phyloP scores from a whole-genome alignment of 2,113 vertebrate species.

The Anas platyrhynchos region DNA sequence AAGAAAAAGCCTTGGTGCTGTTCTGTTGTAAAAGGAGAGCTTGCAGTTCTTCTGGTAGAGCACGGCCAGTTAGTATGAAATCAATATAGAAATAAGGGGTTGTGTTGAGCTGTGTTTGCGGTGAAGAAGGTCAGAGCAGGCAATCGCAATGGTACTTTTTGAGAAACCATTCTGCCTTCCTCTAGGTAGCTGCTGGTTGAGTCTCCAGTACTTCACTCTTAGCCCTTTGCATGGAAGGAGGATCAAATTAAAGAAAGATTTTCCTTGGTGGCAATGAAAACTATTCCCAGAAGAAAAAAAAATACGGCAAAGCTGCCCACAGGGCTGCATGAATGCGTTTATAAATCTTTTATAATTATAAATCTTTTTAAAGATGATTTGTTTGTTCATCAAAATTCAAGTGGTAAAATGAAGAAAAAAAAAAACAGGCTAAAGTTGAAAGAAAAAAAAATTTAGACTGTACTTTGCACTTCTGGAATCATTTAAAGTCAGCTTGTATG shows the following conservation, averaged over 20 bases:
- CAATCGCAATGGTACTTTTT: accelerated
- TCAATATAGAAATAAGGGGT: accelerated
- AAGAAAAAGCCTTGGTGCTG: too few relatives aligned
- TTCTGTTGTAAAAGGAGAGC: neutral
- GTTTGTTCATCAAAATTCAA: neutral
- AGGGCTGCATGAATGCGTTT: neutral
- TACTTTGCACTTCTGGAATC: neutral
- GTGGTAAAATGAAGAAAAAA: neutral
- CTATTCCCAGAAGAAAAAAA: neutral
- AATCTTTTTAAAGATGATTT: neutral
- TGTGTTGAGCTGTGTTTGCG: accelerated
- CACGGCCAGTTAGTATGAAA: accelerated
- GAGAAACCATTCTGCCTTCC: neutral
- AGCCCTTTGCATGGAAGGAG: accelerated
- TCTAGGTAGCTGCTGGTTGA: accelerated
- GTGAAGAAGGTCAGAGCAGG: neutral
- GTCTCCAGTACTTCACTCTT: accelerated
- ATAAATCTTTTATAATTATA: neutral
- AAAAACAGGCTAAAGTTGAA: neutral
- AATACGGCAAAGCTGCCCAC: neutral
- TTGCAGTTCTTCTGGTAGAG: neutral
- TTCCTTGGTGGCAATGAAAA: neutral
- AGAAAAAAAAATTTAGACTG: neutral
- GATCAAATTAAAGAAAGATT: accelerated
- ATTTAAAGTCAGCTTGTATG: neutral